Base-by-base conservation (phyloP, 2,888 invertebrate genomes). In the Parthenolecanium corni region DNA sequence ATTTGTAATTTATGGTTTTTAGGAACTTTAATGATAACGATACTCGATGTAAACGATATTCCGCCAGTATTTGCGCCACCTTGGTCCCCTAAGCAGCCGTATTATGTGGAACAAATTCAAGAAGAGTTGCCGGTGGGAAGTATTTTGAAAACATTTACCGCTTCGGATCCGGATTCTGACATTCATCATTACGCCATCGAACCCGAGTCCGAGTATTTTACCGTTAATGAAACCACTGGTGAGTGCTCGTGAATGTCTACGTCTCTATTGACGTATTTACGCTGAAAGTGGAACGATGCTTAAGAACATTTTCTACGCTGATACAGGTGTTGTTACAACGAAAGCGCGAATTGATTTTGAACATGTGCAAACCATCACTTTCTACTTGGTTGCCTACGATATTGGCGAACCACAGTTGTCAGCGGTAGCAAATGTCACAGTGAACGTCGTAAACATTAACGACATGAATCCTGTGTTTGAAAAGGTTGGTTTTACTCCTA, bases 101-200 rank as follows among this genome's bases (percentile, higher is more conserved):
- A 76, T 52, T 82, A 85, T 67, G 76, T 77, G 53, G 74, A 85
- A 61, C 81, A 83, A 71, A 78, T 90, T 69, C 79, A 83, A 58
- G 92, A 93, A 72, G 92, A 91, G 70, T 86, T 88, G 71, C 88
- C 90, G 0, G 73, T 83, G 0, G 90, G 89, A 9, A 83, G 88
- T 0, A 77, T 85, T 9, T 81, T 92, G 2, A 81, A 83, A 44
- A 87, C 86, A 0, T 83, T 87, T 70, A 79, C 81, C 14, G 91
- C 90, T 0, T 82, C 81, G 0, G 93, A 93, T 71, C 80, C 79
- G 65, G 91, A 92, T 69, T 89, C 90, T 0, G 85, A 86, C 54
- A 86, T 91, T 67, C 83, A 86, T 0, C 82, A 83, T 64, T 88
- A 88, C 67, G 75, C 80, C 14, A 64, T 66, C 38, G 56, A 65